A percentile compares a stretch with the other conserved stretches of the same genome.
Evolutionary conservation across 37 sponge, comb jelly and placozoan genomes (phyloP).

Genomic region (Corticium candelabrum): DNA sequence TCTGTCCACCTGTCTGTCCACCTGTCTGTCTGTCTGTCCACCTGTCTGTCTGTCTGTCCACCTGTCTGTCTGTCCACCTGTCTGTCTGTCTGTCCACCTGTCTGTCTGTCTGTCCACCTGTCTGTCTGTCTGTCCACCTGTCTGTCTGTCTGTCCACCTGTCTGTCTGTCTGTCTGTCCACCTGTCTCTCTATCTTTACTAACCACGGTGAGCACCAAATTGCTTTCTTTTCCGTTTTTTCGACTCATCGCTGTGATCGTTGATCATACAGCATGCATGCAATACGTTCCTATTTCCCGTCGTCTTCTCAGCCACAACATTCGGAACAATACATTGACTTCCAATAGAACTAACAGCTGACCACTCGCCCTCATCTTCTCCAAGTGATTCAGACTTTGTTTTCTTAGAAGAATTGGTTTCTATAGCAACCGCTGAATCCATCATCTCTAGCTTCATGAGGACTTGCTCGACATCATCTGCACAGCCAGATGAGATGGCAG

Average conservation of each 20-base stretch:
- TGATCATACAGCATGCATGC: constrained; percentile 43
- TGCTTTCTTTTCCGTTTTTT: background rate
- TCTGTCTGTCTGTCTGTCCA: background rate
- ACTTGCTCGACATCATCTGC: background rate
- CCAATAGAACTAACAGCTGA: background rate
- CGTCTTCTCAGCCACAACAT: constrained; percentile 18
- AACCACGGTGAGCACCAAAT: too few relatives aligned
- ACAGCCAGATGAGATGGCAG: background rate
- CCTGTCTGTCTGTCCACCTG: too few relatives aligned
- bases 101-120: too few relatives aligned
- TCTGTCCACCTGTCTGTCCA: too few relatives aligned
- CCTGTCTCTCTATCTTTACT: background rate
- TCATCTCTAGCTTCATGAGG: background rate
- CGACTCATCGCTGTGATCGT: too few relatives aligned
- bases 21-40: too few relatives aligned
- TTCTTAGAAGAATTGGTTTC: background rate
- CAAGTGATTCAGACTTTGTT: background rate
- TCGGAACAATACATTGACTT: background rate
- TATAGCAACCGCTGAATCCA: background rate
- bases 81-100: too few relatives aligned
- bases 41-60: too few relatives aligned
- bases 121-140: too few relatives aligned
- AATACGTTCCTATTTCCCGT: constrained; percentile 36
- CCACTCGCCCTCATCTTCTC: background rate
- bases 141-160: too few relatives aligned